A percentile compares a stretch with the other conserved stretches of the same genome.
These are phyloP conservation scores for Nomada ruficornis DNA, from an alignment of 2,888 invertebrate species.

Conservation along the genomic window DNA sequence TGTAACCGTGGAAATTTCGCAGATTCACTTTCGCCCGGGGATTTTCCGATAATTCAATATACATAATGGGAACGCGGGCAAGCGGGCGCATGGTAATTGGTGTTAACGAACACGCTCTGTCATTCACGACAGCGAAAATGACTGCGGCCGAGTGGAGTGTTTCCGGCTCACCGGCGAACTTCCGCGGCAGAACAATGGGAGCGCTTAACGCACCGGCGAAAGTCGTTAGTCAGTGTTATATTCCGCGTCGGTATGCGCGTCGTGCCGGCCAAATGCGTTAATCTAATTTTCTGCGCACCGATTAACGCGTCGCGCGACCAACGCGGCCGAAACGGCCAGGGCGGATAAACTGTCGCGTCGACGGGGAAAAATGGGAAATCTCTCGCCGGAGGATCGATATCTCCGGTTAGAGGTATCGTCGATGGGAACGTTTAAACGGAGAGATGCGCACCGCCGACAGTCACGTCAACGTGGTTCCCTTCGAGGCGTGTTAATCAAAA, in stretches of 20 bases:
- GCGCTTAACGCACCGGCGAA: conserved; percentile 74
- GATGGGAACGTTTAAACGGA: too few relatives aligned
- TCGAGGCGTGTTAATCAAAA: conserved; percentile 25
- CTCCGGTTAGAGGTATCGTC: neutral
- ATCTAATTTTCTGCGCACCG: conserved; percentile 69
- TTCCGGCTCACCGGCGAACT: conserved; percentile 73
- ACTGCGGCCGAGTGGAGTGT: conserved; percentile 70
- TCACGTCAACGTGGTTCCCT: too few relatives aligned
- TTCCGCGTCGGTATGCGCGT: conserved; percentile 59
- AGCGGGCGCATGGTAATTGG: conserved; percentile 66
- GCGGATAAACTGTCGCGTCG: conserved; percentile 24
- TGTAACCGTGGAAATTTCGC: conserved; percentile 64
- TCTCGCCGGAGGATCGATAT: neutral
- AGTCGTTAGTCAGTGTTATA: conserved; percentile 72
- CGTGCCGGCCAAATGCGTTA: conserved; percentile 62
- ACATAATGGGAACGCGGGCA: conserved; percentile 47
- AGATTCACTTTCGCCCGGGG: conserved; percentile 66
- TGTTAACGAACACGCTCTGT: conserved; percentile 74
- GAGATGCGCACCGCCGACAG: too few relatives aligned
- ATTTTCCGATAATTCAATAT: conserved; percentile 70
- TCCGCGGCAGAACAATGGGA: conserved; percentile 74
- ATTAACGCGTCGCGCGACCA: conserved; percentile 51
- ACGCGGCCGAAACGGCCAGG: conserved; percentile 19
- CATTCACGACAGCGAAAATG: conserved; percentile 73
- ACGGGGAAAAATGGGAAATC: neutral